A percentile compares a stretch with the other conserved stretches of the same genome.
Conservation (phyloP, 2,888 invertebrate genomes). For the Drosophila sordidula region DNA sequence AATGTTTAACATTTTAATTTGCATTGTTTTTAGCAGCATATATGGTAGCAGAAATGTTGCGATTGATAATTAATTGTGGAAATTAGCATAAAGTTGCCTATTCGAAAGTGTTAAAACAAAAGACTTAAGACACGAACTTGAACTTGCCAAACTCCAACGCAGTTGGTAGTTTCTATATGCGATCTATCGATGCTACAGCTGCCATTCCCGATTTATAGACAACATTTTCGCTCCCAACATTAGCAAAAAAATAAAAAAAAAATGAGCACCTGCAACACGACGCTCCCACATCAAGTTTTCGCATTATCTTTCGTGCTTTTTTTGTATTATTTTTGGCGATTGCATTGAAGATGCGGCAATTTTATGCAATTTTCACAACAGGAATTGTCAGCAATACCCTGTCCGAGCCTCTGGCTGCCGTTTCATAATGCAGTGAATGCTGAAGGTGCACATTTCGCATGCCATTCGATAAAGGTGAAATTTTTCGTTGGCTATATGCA, state of each 20-base stretch:
- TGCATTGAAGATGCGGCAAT: slow-evolving; percentile 64
- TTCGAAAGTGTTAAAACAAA: slow-evolving; percentile 53
- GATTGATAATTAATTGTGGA: slow-evolving; percentile 55
- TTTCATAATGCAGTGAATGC: slow-evolving; percentile 63
- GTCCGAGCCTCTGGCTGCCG: slow-evolving; percentile 52
- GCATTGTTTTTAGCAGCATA: slow-evolving; percentile 25
- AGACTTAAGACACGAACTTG: slow-evolving; percentile 55
- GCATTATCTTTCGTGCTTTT: slow-evolving; percentile 31
- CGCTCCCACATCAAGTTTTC: slow-evolving; percentile 64
- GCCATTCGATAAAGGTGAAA: slow-evolving; percentile 66
- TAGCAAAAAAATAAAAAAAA: slow-evolving; percentile 38
- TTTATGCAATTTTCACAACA: slow-evolving; percentile 70
- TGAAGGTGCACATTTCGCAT: slow-evolving; percentile 42
- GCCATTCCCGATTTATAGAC: background rate
- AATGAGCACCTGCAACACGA: slow-evolving; percentile 57
- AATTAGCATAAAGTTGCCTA: slow-evolving; percentile 58
- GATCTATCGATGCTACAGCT: slow-evolving; percentile 19
- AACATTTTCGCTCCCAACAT: slow-evolving; percentile 12
- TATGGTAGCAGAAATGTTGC: slow-evolving; percentile 13
- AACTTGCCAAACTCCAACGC: slow-evolving; percentile 39
- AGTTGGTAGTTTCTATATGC: slow-evolving; percentile 9
- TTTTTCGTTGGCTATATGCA: slow-evolving; percentile 47
- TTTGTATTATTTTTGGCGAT: slow-evolving; percentile 17
- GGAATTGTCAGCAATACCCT: slow-evolving; percentile 56
- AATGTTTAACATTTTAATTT: slow-evolving; percentile 66